These are phyloP conservation scores for Drosophila parthenogenetica DNA, from an alignment of 2,888 invertebrate genomes.

Conservation along the genomic window DNA sequence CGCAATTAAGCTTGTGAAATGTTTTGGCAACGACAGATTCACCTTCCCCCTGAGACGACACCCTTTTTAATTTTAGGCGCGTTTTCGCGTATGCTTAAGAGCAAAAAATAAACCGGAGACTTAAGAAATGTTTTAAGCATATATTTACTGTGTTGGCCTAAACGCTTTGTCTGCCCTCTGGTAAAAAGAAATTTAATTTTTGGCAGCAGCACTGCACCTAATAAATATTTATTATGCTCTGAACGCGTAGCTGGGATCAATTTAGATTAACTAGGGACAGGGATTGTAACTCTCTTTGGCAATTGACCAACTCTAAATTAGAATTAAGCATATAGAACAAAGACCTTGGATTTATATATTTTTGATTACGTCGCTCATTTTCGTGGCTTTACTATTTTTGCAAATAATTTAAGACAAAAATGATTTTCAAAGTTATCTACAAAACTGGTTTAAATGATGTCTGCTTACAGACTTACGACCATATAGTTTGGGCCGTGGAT, in stretches of 20 bases:
- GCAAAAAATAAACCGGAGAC: constrained; percentile 15
- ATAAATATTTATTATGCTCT: constrained; percentile 73
- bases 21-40: constrained; percentile 49
- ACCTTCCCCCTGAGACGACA: constrained; percentile 48
- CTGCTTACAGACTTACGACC: neutral
- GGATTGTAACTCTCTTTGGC: constrained; percentile 33
- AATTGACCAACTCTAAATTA: neutral
- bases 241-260: constrained; percentile 1
- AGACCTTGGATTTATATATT: neutral
- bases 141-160: constrained; percentile 45
- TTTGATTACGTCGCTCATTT: neutral
- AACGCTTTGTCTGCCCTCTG: constrained; percentile 65
- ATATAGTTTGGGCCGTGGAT: constrained; percentile 7
- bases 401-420: neutral
- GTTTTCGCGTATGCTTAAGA: constrained; percentile 50
- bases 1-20: constrained; percentile 76
- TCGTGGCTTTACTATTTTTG: neutral
- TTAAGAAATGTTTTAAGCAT: constrained; percentile 33
- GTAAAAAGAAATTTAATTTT: constrained; percentile 78
- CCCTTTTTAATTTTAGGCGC: constrained; percentile 70
- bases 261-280: constrained; percentile 29
- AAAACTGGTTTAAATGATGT: neutral
- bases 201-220: constrained; percentile 49
- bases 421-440: constrained; percentile 6
- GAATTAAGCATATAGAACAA: neutral